Base-by-base conservation (phyloP, 2,113 vertebrate species). In the Sinocyclocheilus anophthalmus region DNA sequence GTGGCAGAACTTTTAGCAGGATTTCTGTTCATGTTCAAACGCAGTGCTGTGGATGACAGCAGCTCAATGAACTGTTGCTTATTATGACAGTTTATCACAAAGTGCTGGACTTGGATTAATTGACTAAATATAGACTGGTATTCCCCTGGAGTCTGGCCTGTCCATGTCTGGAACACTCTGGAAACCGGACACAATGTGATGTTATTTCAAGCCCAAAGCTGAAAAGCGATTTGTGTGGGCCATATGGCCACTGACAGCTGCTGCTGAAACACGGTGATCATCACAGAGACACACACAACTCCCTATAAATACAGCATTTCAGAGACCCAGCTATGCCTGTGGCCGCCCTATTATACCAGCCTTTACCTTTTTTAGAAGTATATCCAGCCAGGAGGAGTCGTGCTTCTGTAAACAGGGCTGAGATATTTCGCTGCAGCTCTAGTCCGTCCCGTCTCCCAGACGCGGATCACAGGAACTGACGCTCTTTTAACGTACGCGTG, bases 191-290 rank as follows among this genome's bases (percentile, higher is more conserved):
- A 84, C 84, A 83, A 80, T 87, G 84, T 84, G 75, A 37, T 78
- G 90, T 92, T 94, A 92, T 93, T 94, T 94, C 91, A 87, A 91
- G 92, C 90, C 79, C 59, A 69, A 86, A 89, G 75, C 80, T 79
- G 55, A 83, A 83, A 83, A n/a, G 83, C 76, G 45, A 88, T 86
- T 86, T 76, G 81, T 77, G 83, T 81, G 70, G 61, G 26, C 81
- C 81, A 72, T 84, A 79, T 87, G 92, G 86, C 90, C 88, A 89
- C 89, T 91, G 88, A 92, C 94, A 94, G 92, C 93, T 42, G 75
- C 69, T 82, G 59, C 39, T 77, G 73, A 63, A 63, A 86, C 81
- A 87, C 72, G 72, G 24, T 20, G n/a, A 22, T 50, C 65, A 24
- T 45, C n/a, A 78, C 8, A 77, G 12, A 9, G 2, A 48, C 10